Conservation (phyloP, 2,113 vertebrate genomes). For the Neopipo cinnamomea region DNA sequence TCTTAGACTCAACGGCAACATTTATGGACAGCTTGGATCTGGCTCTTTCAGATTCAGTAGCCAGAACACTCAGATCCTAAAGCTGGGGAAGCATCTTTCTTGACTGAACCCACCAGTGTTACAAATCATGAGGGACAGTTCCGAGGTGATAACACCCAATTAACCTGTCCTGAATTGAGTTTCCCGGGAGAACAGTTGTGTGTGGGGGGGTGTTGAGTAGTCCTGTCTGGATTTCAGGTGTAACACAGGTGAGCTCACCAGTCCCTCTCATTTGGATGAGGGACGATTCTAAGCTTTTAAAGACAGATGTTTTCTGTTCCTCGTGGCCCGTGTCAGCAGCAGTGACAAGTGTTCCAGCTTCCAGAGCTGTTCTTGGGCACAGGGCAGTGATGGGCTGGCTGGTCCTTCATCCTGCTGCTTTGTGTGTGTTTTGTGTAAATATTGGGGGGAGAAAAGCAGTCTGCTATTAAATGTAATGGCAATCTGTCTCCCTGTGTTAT, state of each 20-base stretch:
- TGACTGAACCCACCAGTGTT: neutral
- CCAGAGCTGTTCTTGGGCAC: no score
- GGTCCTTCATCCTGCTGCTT: neutral
- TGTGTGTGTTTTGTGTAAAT: neutral
- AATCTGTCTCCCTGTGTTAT: neutral
- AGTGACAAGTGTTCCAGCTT: neutral
- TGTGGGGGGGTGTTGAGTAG: neutral
- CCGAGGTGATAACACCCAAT: neutral
- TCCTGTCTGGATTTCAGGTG: neutral
- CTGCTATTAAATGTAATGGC: neutral
- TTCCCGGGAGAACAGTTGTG: slow-evolving; percentile 40
- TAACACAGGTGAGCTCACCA: neutral
- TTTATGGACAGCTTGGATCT: neutral
- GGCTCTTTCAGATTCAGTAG: neutral
- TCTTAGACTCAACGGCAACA: neutral
- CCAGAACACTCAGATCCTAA: rapidly evolving
- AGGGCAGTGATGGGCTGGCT: neutral
- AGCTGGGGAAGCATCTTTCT: neutral
- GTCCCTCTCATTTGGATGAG: neutral
- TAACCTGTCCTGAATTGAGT: neutral
- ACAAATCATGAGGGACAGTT: neutral
- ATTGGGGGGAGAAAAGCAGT: neutral
- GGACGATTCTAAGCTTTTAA: neutral
- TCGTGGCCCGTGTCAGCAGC: neutral
- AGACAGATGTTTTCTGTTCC: neutral